A percentile compares a stretch with the other conserved stretches of the same genome.
Evolutionary conservation across 2,888 invertebrate species (phyloP).

Genomic region (Tetragonisca angustula): DNA sequence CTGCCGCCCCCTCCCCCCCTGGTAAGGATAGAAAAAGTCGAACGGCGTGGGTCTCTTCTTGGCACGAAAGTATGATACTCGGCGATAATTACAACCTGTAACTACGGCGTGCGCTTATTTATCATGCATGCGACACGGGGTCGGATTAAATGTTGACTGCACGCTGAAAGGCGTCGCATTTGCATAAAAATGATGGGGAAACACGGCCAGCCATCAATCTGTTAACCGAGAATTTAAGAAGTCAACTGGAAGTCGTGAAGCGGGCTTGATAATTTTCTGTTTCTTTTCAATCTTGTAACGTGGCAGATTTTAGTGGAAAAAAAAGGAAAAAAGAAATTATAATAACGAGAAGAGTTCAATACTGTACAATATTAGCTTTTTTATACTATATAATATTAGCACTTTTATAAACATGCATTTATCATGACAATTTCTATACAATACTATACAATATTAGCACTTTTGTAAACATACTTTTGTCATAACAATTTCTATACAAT

Average conservation of each 20-base stretch:
- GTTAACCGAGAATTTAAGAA: not conserved
- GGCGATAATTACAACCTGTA: constrained; percentile 41
- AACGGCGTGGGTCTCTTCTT: constrained; percentile 20
- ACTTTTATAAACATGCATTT: too few relatives aligned
- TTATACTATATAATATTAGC: too few relatives aligned
- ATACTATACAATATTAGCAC: too few relatives aligned
- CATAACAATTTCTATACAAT: too few relatives aligned
- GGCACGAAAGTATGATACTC: constrained; percentile 40
- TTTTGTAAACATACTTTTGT: too few relatives aligned
- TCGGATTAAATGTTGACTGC: not conserved
- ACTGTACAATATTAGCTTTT: too few relatives aligned
- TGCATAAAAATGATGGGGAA: constrained; percentile 4
- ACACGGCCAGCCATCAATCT: not conserved
- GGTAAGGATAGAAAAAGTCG: constrained; percentile 18
- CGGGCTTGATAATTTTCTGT: not conserved
- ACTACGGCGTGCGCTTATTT: constrained; percentile 30
- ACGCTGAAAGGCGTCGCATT: not conserved
- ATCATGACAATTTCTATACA: too few relatives aligned
- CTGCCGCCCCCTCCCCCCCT: too few relatives aligned
- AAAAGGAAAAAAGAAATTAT: too few relatives aligned
- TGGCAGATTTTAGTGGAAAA: too few relatives aligned
- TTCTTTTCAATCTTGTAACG: too few relatives aligned
- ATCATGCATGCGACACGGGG: not conserved
- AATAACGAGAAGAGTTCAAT: too few relatives aligned
- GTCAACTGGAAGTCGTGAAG: not conserved